A percentile compares a stretch with the other conserved stretches of the same genome.
phyloP scores from a whole-genome alignment of 1,140 invertebrate species.

The Lepidurus arcticus region DNA sequence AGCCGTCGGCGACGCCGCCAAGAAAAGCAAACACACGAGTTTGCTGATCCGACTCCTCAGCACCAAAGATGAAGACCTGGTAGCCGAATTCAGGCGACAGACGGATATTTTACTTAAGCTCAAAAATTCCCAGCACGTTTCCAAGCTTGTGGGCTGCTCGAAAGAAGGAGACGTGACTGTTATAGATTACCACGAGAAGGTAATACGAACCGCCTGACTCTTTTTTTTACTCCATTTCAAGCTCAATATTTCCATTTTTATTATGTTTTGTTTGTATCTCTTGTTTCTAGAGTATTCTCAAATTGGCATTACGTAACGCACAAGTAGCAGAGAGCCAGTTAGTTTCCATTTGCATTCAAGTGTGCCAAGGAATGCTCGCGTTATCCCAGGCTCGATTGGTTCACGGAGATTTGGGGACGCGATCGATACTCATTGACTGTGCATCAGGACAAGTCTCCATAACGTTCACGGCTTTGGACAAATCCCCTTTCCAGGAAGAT shows the following conservation, averaged over 20 bases:
- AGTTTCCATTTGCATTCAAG: constrained; percentile 65
- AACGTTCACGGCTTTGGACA: constrained; percentile 27
- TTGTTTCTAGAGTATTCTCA: background rate
- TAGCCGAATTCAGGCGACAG: constrained; percentile 79
- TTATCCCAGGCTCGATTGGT: constrained; percentile 66
- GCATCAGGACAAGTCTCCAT: constrained; percentile 40
- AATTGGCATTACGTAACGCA: constrained; percentile 37
- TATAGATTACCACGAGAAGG: constrained; percentile 87
- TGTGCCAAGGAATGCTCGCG: constrained; percentile 77
- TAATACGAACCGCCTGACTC: constrained; percentile 43
- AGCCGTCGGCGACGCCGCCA: background rate
- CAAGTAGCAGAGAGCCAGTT: constrained; percentile 64
- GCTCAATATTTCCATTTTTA: too few relatives aligned
- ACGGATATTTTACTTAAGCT: constrained; percentile 72
- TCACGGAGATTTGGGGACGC: constrained; percentile 81
- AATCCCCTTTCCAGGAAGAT: constrained; percentile 29
- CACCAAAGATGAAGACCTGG: constrained; percentile 67
- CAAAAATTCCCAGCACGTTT: constrained; percentile 71
- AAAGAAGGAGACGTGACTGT: constrained; percentile 79
- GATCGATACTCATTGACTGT: constrained; percentile 88
- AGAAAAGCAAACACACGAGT: constrained; percentile 25
- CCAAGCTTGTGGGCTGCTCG: constrained; percentile 69
- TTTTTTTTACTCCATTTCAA: too few relatives aligned
- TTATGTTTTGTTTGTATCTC: background rate
- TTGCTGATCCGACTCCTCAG: constrained; percentile 47